phyloP scores from a whole-genome alignment of 2,113 vertebrate genomes.

The Sinosuthora webbiana region DNA sequence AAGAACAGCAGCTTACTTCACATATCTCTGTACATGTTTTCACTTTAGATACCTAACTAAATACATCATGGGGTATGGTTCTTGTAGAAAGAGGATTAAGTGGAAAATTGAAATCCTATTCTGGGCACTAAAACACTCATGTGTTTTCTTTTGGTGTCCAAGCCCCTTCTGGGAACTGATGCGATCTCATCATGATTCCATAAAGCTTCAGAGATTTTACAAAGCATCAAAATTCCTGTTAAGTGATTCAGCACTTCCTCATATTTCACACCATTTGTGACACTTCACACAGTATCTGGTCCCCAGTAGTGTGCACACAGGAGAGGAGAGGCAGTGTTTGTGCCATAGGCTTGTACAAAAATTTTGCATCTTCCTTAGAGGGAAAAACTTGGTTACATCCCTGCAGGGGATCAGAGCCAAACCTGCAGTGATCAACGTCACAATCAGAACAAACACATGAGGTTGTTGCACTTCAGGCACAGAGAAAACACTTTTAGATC shows the following conservation, averaged over 20 bases:
- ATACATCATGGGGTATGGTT: not conserved
- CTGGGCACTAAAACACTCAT: not conserved
- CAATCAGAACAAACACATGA: not conserved
- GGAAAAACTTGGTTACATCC: not conserved
- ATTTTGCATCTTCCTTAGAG: not conserved
- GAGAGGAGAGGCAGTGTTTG: not conserved
- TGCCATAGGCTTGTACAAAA: not conserved
- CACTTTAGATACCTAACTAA: not conserved
- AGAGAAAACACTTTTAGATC: not conserved
- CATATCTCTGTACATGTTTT: not conserved
- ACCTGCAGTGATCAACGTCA: not conserved
- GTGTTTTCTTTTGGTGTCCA: not conserved
- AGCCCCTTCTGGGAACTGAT: not conserved
- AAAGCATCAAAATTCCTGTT: not conserved
- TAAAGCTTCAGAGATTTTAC: not conserved
- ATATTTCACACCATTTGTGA: not conserved
- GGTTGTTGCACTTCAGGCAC: not conserved
- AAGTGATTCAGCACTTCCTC: not conserved
- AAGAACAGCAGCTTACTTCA: not conserved
- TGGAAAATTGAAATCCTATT: conserved; percentile 6
- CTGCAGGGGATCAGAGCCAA: not conserved
- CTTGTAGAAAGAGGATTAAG: not conserved
- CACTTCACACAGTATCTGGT: not conserved
- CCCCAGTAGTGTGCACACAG: not conserved
- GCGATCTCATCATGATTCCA: not conserved